Conservation (phyloP, 2,797 vertebrate species). For the Spea hammondii region DNA sequence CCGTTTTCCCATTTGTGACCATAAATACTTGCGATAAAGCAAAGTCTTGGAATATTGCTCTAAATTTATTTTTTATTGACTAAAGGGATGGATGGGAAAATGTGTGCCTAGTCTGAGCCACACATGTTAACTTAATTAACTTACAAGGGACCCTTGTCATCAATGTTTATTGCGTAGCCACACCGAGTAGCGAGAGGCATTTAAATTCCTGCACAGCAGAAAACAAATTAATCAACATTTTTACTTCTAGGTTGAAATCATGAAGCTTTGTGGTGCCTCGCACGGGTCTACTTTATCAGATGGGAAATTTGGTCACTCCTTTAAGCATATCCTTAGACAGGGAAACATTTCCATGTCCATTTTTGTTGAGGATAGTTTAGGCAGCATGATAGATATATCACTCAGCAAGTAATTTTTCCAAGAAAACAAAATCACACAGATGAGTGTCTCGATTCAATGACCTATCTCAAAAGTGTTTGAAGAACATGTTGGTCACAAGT, state of each 20-base stretch:
- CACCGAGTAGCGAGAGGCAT: background rate
- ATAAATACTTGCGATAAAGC: conserved; percentile 23
- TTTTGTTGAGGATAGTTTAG: too few relatives aligned
- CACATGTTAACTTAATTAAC: conserved; percentile 21
- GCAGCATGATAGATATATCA: too few relatives aligned
- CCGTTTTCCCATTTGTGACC: conserved; percentile 5
- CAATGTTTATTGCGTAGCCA: conserved; percentile 12
- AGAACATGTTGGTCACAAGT: too few relatives aligned
- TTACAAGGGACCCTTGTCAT: conserved; percentile 9
- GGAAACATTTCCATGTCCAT: too few relatives aligned
- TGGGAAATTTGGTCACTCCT: too few relatives aligned
- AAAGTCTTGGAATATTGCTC: conserved; percentile 15
- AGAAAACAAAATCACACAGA: too few relatives aligned
- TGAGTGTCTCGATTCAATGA: too few relatives aligned
- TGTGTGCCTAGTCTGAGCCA: conserved; percentile 5
- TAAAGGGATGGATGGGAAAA: conserved; percentile 4
- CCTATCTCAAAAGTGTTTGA: too few relatives aligned
- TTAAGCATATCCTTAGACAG: too few relatives aligned
- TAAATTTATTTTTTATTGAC: conserved; percentile 25
- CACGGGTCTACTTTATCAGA: too few relatives aligned
- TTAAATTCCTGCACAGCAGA: background rate
- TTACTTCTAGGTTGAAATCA: conserved; percentile 10
- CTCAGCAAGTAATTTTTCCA: too few relatives aligned
- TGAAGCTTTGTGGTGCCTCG: background rate
- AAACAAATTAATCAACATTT: background rate